Percentiles rank a stretch among this genome's conserved stretches.
These are phyloP conservation scores for Rhagium mordax DNA, from an alignment of 2,888 invertebrate genomes.

Conservation along the genomic window DNA sequence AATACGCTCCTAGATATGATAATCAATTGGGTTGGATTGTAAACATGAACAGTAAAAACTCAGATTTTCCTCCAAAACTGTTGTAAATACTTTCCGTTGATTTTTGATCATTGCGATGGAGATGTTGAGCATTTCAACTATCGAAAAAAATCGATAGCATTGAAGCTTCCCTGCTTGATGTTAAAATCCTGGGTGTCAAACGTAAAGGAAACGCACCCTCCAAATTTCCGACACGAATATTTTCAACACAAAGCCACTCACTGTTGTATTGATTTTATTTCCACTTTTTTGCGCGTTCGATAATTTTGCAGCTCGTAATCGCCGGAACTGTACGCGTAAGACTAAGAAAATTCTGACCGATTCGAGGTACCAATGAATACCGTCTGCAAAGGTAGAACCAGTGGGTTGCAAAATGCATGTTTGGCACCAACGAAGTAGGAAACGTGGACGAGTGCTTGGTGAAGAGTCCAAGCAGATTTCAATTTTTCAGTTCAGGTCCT, in stretches of 20 bases:
- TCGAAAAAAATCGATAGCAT: too few species aligned
- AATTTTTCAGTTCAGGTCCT: too few species aligned
- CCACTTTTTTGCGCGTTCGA: neutral
- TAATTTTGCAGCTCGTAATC: neutral
- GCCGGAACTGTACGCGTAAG: neutral
- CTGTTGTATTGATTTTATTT: neutral
- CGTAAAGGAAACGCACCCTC: too few species aligned
- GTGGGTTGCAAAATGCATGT: slow-evolving; percentile 30
- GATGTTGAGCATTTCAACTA: too few species aligned
- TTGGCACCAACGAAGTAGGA: slow-evolving; percentile 24
- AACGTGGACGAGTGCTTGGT: neutral
- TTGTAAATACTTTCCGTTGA: too few species aligned
- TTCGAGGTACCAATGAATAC: slow-evolving; percentile 21
- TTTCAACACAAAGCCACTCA: neutral
- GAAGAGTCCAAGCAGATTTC: neutral
- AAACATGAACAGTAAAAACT: too few species aligned
- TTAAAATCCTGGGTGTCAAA: too few species aligned
- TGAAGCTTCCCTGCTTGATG: too few species aligned
- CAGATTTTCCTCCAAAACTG: too few species aligned
- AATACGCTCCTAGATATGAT: too few species aligned
- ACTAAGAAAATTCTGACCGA: slow-evolving; percentile 20
- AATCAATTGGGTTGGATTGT: too few species aligned
- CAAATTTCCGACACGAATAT: neutral
- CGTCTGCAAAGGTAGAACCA: slow-evolving; percentile 30
- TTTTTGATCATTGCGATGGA: too few species aligned